These are phyloP conservation scores for Petrocephalus microphthalmus DNA, from an alignment of 2,113 vertebrate genomes.

Conservation along the genomic window DNA sequence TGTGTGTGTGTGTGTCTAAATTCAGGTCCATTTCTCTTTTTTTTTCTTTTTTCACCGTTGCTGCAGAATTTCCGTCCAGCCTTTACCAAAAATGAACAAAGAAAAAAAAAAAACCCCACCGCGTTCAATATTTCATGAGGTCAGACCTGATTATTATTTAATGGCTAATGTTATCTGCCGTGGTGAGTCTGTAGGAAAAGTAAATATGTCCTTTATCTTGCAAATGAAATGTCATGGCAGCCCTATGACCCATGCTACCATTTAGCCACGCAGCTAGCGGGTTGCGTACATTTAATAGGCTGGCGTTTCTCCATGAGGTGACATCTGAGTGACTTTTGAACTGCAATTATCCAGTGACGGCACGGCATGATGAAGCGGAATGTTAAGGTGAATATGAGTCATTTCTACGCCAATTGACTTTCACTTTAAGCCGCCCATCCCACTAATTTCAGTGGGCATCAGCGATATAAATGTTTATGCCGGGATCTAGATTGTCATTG, in stretches of 20 bases:
- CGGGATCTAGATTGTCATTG: background rate
- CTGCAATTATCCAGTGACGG: background rate
- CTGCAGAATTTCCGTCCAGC: background rate
- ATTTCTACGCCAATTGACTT: background rate
- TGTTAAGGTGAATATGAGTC: background rate
- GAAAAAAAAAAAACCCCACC: no score
- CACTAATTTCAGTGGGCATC: background rate
- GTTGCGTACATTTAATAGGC: background rate
- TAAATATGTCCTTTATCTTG: conserved; percentile 8
- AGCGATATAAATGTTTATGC: background rate
- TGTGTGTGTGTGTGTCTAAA: background rate
- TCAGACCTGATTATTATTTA: background rate
- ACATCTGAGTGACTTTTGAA: background rate
- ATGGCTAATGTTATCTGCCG: background rate
- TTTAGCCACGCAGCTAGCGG: background rate
- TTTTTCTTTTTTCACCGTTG: background rate
- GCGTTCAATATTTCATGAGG: background rate
- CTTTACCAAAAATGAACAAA: background rate
- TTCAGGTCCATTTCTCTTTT: background rate
- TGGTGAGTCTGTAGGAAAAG: background rate
- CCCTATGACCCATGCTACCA: background rate
- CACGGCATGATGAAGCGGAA: background rate
- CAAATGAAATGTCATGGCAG: background rate
- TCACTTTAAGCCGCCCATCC: background rate
- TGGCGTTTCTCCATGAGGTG: background rate